phyloP scores from a whole-genome alignment of 1,140 invertebrate species.

The honey bee (Apis mellifera) region DNA sequence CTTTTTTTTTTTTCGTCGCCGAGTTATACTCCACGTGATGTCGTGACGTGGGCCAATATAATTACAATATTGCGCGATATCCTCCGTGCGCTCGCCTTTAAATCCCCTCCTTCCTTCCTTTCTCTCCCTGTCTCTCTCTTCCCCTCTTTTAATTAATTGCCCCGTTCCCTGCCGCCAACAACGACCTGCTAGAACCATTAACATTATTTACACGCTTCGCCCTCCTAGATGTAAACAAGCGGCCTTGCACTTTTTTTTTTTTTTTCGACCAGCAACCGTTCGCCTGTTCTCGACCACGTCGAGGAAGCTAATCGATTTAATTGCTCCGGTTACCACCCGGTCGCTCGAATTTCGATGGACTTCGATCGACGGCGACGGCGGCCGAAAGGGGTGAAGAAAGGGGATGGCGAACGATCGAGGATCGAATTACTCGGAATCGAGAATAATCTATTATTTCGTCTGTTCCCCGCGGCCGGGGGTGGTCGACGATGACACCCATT shows the following conservation, averaged over 20 bases:
- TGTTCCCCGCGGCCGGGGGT: no score
- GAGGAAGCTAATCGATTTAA: conserved; percentile 28
- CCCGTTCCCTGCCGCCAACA: conserved; percentile 3
- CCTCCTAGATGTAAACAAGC: conserved; percentile 48
- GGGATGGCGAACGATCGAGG: not conserved
- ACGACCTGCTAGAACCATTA: conserved; percentile 16
- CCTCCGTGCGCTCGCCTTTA: conserved; percentile 17
- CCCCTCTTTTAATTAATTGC: conserved; percentile 66
- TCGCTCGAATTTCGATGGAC: not conserved
- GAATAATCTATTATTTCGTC: conserved; percentile 23
- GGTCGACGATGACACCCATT: conserved; percentile 52
- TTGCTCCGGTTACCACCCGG: conserved; percentile 10
- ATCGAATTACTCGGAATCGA: not conserved
- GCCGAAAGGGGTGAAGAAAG: not conserved
- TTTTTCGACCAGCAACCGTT: conserved; percentile 2
- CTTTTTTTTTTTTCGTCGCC: conserved; percentile 34
- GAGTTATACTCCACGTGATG: conserved; percentile 40
- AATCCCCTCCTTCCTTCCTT: not conserved
- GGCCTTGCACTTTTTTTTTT: conserved; percentile 32
- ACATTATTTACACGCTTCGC: conserved; percentile 42
- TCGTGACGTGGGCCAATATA: conserved; percentile 70
- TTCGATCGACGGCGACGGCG: not conserved
- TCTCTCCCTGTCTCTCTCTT: conserved; percentile 32
- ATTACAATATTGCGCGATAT: conserved; percentile 72
- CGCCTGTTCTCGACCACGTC: conserved; percentile 9